A percentile compares a stretch with the other conserved stretches of the same genome.
Evolutionary conservation across 2,888 invertebrate species (phyloP).

Genomic region (Lordiphosa fenestrarum): DNA sequence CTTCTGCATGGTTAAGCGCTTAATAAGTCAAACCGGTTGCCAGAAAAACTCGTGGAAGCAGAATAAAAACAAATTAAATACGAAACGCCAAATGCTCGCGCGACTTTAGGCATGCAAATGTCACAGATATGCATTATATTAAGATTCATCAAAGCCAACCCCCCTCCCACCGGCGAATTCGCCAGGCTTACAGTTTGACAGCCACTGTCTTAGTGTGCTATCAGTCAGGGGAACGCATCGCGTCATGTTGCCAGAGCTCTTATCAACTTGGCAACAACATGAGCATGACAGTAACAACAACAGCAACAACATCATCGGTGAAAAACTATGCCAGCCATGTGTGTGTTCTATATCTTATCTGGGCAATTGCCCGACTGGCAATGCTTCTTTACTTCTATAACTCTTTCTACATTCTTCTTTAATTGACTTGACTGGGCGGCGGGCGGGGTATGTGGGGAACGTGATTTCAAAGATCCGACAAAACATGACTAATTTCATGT

Average conservation of each 20-base stretch:
- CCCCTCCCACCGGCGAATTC: neutral
- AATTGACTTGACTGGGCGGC: neutral
- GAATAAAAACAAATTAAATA: neutral
- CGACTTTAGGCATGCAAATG: conserved; percentile 63
- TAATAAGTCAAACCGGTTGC: conserved; percentile 13
- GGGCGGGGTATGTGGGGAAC: too few relatives aligned
- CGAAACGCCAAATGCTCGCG: conserved; percentile 24
- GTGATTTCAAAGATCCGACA: too few relatives aligned
- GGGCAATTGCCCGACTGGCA: conserved; percentile 16
- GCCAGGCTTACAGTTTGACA: conserved; percentile 29
- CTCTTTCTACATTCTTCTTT: neutral
- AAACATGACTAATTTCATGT: too few relatives aligned
- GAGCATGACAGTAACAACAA: conserved; percentile 35
- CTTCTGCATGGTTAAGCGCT: conserved; percentile 25
- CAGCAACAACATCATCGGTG: conserved; percentile 23
- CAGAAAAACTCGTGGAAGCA: too few relatives aligned
- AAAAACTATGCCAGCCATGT: conserved; percentile 59
- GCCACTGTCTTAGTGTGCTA: conserved; percentile 29
- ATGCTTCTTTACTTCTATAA: conserved; percentile 1
- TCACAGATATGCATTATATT: conserved; percentile 61
- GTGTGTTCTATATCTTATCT: conserved; percentile 54
- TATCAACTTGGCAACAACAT: conserved; percentile 68
- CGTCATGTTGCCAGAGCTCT: conserved; percentile 41
- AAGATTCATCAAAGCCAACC: conserved; percentile 47
- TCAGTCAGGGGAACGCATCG: conserved; percentile 35